Evolutionary conservation across 2,113 vertebrate genomes (phyloP), one percentile per base, ranked within the genome.

Genomic region (Cavia aperea): DNA sequence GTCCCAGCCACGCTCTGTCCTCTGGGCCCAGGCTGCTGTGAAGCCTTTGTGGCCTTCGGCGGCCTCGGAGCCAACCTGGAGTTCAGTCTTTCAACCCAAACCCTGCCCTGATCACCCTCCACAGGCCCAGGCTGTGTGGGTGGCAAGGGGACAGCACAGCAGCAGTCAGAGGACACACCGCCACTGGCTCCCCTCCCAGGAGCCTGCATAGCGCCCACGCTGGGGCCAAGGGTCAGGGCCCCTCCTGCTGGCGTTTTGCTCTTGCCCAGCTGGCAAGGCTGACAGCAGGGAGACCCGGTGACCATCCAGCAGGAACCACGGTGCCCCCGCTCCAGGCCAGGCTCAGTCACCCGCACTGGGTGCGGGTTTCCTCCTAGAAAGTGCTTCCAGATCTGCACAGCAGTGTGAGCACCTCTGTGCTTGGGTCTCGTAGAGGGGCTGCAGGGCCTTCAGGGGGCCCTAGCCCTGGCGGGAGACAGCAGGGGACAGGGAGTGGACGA

Each of bases 41-140:
- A 54, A 14, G 8, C 4, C 73, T 58, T 21, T 1, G 7, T n/a
- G 54, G 24, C 15, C 62, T 36, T 56, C 12, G 79, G 0, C n/a
- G 39, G 19, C 66, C 65, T 31, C 2, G 0, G 0, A 7, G 68
- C 60, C 19, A 56, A 26, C 7, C 0, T 7, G 16, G 46, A 23
- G 43, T 21, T 66, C 31, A 2, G 43, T 3, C 31, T 60, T 13
- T 46, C 7, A 4, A 4, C 51, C 73, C 24, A 9, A 13, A 6
- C 6, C 51, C 72, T 26, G 51, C 46, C 81, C 43, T 36, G 0
- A 51, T 9, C 36, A 39, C 24, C 14, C 4, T 24, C 13, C 65
- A 49, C 4, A 0, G 78, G 39, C 19, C 26, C 1, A 31, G 46
- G 31, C 4, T 4, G 29, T n/a, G 5, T 36, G 9, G 88, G 73